Evolutionary conservation across 2,113 vertebrate genomes (phyloP).

Genomic region (Aspiorhynchus laticeps): DNA sequence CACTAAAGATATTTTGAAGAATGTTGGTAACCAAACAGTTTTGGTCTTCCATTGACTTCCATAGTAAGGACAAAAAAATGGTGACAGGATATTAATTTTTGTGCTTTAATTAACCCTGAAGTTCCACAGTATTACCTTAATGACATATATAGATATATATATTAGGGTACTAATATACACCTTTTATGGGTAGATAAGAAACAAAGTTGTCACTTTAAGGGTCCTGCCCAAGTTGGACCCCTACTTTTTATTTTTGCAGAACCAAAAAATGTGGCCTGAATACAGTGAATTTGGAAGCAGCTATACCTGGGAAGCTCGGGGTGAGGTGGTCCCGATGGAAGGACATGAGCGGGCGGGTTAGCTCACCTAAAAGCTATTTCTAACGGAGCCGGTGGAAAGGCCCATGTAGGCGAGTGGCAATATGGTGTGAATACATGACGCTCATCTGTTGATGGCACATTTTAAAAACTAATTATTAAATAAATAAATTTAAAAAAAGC

Average conservation of each 20-base stretch:
- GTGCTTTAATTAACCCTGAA: not conserved
- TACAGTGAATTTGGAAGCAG: not conserved
- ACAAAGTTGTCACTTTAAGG: not conserved
- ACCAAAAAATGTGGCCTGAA: not conserved
- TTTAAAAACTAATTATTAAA: slow-evolving; percentile 61
- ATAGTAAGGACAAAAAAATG: too few relatives aligned
- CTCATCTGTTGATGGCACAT: slow-evolving; percentile 76
- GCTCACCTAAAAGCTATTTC: slow-evolving; percentile 77
- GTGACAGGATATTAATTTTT: too few relatives aligned
- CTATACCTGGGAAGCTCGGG: not conserved
- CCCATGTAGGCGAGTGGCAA: slow-evolving; percentile 68
- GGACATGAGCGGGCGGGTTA: slow-evolving; percentile 59
- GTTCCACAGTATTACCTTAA: not conserved
- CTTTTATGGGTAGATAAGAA: not conserved
- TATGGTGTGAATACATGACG: slow-evolving; percentile 78
- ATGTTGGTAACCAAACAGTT: too few relatives aligned
- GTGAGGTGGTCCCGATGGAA: not conserved
- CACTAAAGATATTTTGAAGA: not conserved
- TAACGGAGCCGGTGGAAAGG: slow-evolving; percentile 69
- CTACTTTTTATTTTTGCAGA: not conserved
- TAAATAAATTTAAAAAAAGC: slow-evolving; percentile 61
- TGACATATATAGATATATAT: not conserved
- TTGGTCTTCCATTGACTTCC: not conserved
- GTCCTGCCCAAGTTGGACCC: not conserved
- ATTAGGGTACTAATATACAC: not conserved